Conservation (phyloP, 2,113 vertebrate species). For the Labrus mixtus region DNA sequence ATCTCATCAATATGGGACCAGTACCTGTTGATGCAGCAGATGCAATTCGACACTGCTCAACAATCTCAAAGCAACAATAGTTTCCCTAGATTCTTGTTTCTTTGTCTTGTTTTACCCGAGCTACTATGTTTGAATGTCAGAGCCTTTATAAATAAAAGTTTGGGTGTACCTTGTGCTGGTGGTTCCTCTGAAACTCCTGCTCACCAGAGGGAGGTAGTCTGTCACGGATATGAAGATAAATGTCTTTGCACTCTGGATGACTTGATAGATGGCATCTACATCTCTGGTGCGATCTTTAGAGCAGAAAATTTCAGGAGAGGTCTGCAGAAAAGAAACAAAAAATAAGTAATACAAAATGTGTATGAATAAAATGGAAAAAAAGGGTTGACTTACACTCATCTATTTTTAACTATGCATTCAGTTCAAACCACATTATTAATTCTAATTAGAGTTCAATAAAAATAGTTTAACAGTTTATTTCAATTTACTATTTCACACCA, state of each 20-base stretch:
- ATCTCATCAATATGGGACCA: slow-evolving; percentile 77
- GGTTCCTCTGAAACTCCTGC: slow-evolving; percentile 64
- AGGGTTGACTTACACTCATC: too few relatives aligned
- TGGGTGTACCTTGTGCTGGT: slow-evolving; percentile 63
- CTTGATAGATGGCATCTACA: slow-evolving; percentile 74
- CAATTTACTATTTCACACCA: too few relatives aligned
- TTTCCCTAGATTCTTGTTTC: neutral
- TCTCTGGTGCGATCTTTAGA: slow-evolving; percentile 76
- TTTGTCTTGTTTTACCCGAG: neutral
- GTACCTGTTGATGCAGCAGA: slow-evolving; percentile 52
- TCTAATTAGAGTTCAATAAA: too few relatives aligned
- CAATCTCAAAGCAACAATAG: neutral
- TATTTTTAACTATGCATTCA: too few relatives aligned
- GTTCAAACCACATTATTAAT: too few relatives aligned
- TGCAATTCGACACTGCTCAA: neutral
- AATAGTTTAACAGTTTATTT: too few relatives aligned
- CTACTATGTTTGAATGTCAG: slow-evolving; percentile 3
- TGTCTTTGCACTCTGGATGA: slow-evolving; percentile 73
- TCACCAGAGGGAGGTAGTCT: slow-evolving; percentile 79
- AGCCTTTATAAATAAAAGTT: neutral
- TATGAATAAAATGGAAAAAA: too few relatives aligned
- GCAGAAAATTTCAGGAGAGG: slow-evolving; percentile 77
- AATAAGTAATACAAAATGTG: too few relatives aligned
- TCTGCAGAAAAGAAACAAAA: slow-evolving; percentile 53
- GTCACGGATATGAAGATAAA: slow-evolving; percentile 79